Percentiles rank a stretch among this genome's conserved stretches.
Evolutionary conservation across 2,113 vertebrate genomes (phyloP).

Genomic region (Herpailurus yagouaroundi): DNA sequence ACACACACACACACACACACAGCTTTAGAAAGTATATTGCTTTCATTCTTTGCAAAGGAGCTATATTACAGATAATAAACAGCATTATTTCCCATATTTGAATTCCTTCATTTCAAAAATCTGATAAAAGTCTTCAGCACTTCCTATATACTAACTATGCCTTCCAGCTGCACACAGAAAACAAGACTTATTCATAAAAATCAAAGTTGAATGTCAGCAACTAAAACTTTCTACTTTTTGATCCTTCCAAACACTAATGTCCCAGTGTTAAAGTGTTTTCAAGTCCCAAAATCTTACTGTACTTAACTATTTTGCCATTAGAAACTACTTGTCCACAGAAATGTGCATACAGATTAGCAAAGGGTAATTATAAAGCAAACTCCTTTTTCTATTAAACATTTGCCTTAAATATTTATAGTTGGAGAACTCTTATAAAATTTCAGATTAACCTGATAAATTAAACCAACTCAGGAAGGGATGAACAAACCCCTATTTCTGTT

Average conservation of each 20-base stretch:
- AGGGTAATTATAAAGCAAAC: slow-evolving; percentile 48
- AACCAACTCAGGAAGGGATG: slow-evolving; percentile 70
- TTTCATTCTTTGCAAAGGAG: not conserved
- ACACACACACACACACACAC: not conserved
- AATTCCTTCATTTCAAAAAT: slow-evolving; percentile 25
- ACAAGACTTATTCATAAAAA: not conserved
- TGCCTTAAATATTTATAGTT: slow-evolving; percentile 47
- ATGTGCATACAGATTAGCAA: not conserved
- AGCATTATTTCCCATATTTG: slow-evolving; percentile 24
- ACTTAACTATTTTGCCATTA: slow-evolving; percentile 21
- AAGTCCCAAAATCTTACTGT: not conserved
- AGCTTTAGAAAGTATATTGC: not conserved
- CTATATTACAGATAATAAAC: not conserved
- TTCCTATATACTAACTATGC: not conserved
- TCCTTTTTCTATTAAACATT: slow-evolving; percentile 28
- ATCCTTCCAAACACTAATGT: slow-evolving; percentile 12
- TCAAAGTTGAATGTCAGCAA: not conserved
- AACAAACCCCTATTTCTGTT: slow-evolving; percentile 70
- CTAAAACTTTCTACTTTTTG: not conserved
- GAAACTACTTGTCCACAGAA: slow-evolving; percentile 32
- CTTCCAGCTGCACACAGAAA: not conserved
- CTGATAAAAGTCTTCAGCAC: not conserved
- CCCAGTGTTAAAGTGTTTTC: not conserved
- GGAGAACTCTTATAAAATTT: slow-evolving; percentile 50
- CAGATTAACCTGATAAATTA: slow-evolving; percentile 63